Evolutionary conservation across 2,797 vertebrate species (phyloP).

Genomic region (Enoplosus armatus): DNA sequence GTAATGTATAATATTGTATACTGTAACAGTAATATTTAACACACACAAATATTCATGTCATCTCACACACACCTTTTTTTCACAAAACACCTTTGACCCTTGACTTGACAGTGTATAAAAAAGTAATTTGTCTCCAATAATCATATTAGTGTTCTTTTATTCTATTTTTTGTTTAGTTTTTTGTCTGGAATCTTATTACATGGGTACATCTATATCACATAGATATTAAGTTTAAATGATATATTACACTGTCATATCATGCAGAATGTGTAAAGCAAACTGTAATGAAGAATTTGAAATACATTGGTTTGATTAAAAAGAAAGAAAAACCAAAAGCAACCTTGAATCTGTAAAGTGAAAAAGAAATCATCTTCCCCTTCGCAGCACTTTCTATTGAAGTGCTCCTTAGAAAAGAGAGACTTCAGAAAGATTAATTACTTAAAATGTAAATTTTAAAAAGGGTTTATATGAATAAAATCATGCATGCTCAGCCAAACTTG

Average conservation of each 20-base stretch:
- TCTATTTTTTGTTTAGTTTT: neutral
- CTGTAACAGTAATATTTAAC: neutral
- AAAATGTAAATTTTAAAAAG: neutral
- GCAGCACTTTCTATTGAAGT: neutral
- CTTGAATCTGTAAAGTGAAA: neutral
- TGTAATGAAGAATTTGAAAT: neutral
- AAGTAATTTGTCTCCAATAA: neutral
- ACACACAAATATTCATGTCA: neutral
- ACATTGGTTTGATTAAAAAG: neutral
- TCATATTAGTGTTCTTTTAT: neutral
- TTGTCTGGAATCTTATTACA: neutral
- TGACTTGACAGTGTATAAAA: neutral
- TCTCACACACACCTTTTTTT: neutral
- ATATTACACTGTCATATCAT: neutral
- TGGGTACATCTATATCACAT: neutral
- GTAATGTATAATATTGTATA: neutral
- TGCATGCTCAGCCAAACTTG: neutral
- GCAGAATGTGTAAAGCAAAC: neutral
- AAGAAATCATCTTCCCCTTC: neutral
- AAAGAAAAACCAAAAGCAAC: too few species aligned
- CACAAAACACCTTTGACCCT: neutral
- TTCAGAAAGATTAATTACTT: neutral
- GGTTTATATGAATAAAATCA: neutral
- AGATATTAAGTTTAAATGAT: neutral
- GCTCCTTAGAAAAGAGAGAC: neutral